phyloP scores from a whole-genome alignment of 2,797 vertebrate species.

The Fratercula arctica region DNA sequence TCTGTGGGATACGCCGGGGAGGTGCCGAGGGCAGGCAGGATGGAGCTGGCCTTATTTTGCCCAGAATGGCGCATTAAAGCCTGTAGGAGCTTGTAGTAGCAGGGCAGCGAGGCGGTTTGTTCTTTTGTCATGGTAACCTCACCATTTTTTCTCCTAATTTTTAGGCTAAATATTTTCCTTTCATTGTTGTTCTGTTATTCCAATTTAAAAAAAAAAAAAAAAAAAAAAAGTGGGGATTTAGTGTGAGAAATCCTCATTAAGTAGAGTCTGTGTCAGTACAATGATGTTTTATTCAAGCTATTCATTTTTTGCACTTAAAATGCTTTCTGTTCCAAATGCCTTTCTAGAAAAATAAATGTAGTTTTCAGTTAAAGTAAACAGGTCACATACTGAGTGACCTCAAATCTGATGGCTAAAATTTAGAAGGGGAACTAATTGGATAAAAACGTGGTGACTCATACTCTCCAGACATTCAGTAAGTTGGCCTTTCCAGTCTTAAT shows the following conservation, averaged over 20 bases:
- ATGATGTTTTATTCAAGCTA: constrained; percentile 32
- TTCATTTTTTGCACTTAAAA: constrained; percentile 26
- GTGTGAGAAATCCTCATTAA: constrained; percentile 35
- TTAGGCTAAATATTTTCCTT: constrained; percentile 38
- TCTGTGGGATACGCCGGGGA: background rate
- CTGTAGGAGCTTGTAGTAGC: background rate
- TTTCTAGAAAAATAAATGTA: constrained; percentile 29
- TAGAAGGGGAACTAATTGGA: constrained; percentile 25
- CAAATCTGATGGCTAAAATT: constrained; percentile 27
- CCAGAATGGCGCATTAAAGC: background rate
- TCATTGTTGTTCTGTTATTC: background rate
- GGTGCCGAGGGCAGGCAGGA: background rate
- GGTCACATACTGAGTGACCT: constrained; percentile 14
- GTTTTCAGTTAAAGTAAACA: constrained; percentile 49
- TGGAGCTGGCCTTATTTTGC: background rate
- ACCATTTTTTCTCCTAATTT: background rate
- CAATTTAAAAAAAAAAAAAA: background rate
- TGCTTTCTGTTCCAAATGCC: constrained; percentile 11
- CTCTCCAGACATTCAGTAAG: background rate
- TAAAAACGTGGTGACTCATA: constrained; percentile 3
- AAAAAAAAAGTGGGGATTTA: background rate
- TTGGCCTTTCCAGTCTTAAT: constrained; percentile 19
- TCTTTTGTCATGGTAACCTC: constrained; percentile 19
- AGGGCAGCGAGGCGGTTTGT: background rate
- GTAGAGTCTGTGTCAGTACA: background rate